phyloP scores from a whole-genome alignment of 2,888 invertebrate species.

The Adineta ricciae region DNA sequence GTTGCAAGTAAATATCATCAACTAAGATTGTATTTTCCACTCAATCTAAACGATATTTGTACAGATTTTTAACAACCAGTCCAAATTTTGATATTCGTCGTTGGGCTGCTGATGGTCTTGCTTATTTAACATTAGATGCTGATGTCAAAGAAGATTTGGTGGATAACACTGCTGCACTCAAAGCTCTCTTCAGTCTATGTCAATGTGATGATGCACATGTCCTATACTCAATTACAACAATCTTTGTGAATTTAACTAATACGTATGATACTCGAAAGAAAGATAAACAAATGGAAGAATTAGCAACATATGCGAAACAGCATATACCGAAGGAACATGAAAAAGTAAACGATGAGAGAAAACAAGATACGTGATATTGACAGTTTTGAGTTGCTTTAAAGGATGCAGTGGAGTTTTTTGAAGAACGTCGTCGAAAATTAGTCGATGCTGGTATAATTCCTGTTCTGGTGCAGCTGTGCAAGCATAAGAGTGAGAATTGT shows the following conservation, averaged over 20 bases:
- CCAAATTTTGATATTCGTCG: constrained; percentile 71
- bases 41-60: background rate
- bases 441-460: constrained; percentile 75
- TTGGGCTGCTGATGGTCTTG: constrained; percentile 92
- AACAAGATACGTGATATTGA: background rate
- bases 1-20: constrained; percentile 58
- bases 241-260: constrained; percentile 88
- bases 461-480: constrained; percentile 75
- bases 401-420: constrained; percentile 63
- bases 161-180: constrained; percentile 64
- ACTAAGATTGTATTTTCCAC: background rate
- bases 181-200: constrained; percentile 24
- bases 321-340: constrained; percentile 89
- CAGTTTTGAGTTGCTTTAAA: background rate
- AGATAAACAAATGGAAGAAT: constrained; percentile 85
- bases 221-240: constrained; percentile 51
- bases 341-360: constrained; percentile 41
- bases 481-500: constrained; percentile 84
- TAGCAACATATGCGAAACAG: constrained; percentile 97
- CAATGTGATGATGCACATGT: constrained; percentile 26
- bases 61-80: constrained; percentile 62
- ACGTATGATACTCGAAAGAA: constrained; percentile 93
- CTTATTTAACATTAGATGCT: constrained; percentile 88
- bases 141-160: constrained; percentile 93
- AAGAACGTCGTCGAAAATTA: constrained; percentile 62